Evolutionary conservation across 2,113 vertebrate species (phyloP).

Genomic region (Epinephelus lanceolatus): DNA sequence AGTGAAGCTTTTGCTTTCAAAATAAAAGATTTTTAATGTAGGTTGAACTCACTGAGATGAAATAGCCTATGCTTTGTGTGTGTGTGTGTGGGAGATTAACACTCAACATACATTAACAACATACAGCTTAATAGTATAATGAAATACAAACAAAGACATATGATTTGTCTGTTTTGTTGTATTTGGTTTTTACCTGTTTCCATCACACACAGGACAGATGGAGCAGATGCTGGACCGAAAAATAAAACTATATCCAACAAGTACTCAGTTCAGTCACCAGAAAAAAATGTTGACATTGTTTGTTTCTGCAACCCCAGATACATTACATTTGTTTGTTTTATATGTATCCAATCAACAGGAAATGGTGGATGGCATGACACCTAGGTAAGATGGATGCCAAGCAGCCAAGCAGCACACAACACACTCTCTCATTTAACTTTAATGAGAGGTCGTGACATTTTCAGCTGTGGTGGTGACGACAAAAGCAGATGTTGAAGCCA

Average conservation of each 20-base stretch:
- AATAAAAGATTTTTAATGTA: constrained; percentile 11
- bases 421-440: no score
- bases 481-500: no score
- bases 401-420: no score
- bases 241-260: background rate
- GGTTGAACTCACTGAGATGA: background rate
- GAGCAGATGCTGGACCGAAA: background rate
- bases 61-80: background rate
- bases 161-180: background rate
- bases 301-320: no score
- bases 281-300: no score
- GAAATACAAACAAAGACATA: background rate
- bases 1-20: background rate
- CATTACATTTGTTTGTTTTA: no score
- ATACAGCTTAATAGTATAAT: background rate
- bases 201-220: background rate
- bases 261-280: no score
- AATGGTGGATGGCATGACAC: no score
- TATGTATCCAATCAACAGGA: no score
- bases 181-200: background rate
- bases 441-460: no score
- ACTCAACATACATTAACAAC: background rate
- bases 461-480: no score
- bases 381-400: no score
- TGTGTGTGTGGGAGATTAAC: background rate